A percentile compares a stretch with the other conserved stretches of the same genome.
Evolutionary conservation across 1,140 invertebrate species (phyloP).

Genomic region (Saxidomus purpurata): DNA sequence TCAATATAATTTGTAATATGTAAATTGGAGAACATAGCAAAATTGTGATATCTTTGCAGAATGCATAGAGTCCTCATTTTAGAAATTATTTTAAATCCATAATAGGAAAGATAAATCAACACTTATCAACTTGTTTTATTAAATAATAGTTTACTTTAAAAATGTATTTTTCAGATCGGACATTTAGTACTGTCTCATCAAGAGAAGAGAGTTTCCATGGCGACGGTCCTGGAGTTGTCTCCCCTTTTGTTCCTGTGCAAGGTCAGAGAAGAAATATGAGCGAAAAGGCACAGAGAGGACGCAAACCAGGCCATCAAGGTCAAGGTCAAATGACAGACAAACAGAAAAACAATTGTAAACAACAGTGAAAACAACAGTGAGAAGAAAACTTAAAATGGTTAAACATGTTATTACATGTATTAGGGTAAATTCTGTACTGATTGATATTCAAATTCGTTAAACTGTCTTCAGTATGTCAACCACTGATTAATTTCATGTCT

Average conservation of each 20-base stretch:
- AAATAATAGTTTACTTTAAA: too few relatives aligned
- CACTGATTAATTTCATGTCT: too few relatives aligned
- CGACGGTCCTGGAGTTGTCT: constrained; percentile 58
- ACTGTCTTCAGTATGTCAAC: too few relatives aligned
- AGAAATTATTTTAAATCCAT: too few relatives aligned
- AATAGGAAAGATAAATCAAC: too few relatives aligned
- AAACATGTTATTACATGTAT: neutral
- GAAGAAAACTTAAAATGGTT: neutral
- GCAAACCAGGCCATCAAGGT: constrained; percentile 45
- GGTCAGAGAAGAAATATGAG: constrained; percentile 78
- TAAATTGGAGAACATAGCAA: too few relatives aligned
- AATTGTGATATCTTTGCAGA: too few relatives aligned
- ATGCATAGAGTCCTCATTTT: too few relatives aligned
- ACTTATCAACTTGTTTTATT: too few relatives aligned
- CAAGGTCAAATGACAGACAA: constrained; percentile 30
- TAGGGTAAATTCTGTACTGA: neutral
- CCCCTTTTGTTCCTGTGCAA: constrained; percentile 81
- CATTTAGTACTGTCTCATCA: constrained; percentile 38
- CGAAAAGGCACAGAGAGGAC: constrained; percentile 67
- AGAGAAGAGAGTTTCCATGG: constrained; percentile 69
- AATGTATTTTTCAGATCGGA: constrained; percentile 43
- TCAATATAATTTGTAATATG: too few relatives aligned
- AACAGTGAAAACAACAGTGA: constrained; percentile 80
- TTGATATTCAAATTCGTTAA: too few relatives aligned
- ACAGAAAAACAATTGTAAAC: constrained; percentile 78